A percentile compares a stretch with the other conserved stretches of the same genome.
Evolutionary conservation across 2,888 invertebrate species (phyloP).

Genomic region (Epistrophe grossulariae): DNA sequence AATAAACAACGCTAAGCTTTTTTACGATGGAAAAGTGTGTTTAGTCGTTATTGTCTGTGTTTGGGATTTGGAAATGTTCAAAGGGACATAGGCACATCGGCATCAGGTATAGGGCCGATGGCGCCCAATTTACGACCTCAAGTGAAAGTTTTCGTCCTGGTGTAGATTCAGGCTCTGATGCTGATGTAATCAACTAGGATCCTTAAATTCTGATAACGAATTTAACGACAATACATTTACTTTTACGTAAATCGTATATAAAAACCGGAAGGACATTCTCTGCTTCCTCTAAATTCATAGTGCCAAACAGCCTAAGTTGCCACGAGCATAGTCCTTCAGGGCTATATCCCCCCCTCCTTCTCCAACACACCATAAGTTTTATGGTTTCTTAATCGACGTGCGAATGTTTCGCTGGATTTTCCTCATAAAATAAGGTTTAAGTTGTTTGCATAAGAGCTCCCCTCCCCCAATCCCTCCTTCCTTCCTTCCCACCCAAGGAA

Average conservation of each 20-base stretch:
- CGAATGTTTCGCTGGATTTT: constrained; percentile 68
- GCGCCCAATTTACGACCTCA: constrained; percentile 66
- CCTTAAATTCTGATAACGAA: constrained; percentile 72
- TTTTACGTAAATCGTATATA: constrained; percentile 60
- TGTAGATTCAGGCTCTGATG: background rate
- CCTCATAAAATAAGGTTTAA: constrained; percentile 64
- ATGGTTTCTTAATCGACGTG: constrained; percentile 73
- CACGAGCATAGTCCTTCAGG: constrained; percentile 36
- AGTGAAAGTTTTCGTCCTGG: constrained; percentile 65
- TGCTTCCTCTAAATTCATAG: constrained; percentile 12
- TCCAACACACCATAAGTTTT: constrained; percentile 46
- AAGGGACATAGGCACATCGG: background rate
- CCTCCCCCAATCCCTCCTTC: background rate
- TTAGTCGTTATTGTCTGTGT: constrained; percentile 66
- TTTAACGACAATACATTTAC: constrained; percentile 66
- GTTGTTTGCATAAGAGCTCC: constrained; percentile 24
- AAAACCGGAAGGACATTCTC: constrained; percentile 53
- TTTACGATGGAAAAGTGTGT: constrained; percentile 71
- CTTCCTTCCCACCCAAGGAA: background rate
- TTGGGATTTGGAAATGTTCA: constrained; percentile 24
- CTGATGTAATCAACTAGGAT: constrained; percentile 63
- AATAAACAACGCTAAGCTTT: constrained; percentile 48
- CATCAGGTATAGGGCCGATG: constrained; percentile 41
- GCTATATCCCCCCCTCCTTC: constrained; percentile 8
- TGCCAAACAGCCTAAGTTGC: constrained; percentile 48